Conservation (phyloP, 2,113 vertebrate species). For the Melanotaenia duboulayi region DNA sequence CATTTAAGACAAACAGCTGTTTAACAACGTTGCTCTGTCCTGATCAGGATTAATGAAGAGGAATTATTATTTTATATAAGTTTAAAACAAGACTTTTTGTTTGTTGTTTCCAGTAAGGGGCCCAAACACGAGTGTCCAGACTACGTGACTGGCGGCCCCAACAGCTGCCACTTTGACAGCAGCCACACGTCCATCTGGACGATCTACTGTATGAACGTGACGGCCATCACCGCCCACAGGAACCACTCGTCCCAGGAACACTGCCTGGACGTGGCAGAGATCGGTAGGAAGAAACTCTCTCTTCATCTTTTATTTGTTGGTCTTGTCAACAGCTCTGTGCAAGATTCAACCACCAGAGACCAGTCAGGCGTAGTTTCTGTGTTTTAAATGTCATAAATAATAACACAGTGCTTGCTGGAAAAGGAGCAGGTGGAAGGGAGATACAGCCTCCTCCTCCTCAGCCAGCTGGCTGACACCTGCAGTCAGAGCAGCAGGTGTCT, state of each 20-base stretch:
- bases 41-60: too few relatives aligned
- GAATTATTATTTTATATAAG: too few relatives aligned
- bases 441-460: background rate
- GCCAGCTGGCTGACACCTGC: background rate
- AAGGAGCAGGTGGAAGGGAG: too few relatives aligned
- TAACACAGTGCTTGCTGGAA: too few relatives aligned
- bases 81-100: too few relatives aligned
- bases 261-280: conserved; percentile 83
- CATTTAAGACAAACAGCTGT: too few relatives aligned
- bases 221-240: conserved; percentile 51
- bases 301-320: too few relatives aligned
- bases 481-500: conserved; percentile 8
- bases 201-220: conserved; percentile 82
- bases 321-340: too few relatives aligned
- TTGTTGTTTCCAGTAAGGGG: conserved; percentile 52
- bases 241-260: conserved; percentile 72
- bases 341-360: too few relatives aligned
- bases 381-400: too few relatives aligned
- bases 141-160: conserved; percentile 67
- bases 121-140: conserved; percentile 78
- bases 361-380: too few relatives aligned
- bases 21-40: too few relatives aligned
- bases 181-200: conserved; percentile 81
- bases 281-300: conserved; percentile 64
- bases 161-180: conserved; percentile 83